phyloP scores from a whole-genome alignment of 2,888 invertebrate species.

The Spisula subtruncata region DNA sequence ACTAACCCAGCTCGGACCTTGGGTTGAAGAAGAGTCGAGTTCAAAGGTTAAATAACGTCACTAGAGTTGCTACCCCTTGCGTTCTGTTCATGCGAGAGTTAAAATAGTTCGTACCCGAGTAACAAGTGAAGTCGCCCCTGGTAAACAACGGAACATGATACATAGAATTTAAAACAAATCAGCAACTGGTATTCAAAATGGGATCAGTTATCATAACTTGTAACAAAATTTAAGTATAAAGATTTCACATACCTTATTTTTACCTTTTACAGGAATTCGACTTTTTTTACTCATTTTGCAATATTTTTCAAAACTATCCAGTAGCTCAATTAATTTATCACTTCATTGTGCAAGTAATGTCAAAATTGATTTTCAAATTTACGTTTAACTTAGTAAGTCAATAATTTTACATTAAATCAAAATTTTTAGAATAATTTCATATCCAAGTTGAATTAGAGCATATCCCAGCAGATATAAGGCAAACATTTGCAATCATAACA shows the following conservation, averaged over 20 bases:
- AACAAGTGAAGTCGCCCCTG: no score
- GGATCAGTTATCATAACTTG: no score
- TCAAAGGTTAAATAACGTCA: no score
- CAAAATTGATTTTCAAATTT: constrained; percentile 1
- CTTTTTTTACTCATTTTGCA: constrained; percentile 56
- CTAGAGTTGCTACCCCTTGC: no score
- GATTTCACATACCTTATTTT: constrained; percentile 49
- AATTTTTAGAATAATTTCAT: neutral
- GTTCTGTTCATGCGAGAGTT: no score
- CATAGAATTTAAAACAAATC: neutral
- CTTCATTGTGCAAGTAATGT: neutral
- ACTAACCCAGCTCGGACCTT: no score
- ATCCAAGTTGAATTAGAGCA: neutral
- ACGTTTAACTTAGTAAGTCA: neutral
- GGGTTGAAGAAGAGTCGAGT: no score
- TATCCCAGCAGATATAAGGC: constrained; percentile 19
- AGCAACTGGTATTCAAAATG: no score
- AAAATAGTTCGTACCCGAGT: no score
- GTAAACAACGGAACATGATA: no score
- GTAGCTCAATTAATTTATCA: neutral
- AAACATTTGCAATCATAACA: constrained; percentile 6
- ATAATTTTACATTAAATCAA: constrained; percentile 9
- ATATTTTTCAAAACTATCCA: neutral
- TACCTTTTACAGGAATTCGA: constrained; percentile 59
- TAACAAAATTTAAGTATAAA: neutral